Evolutionary conservation across 2,113 vertebrate species (phyloP).

Genomic region (Donacobius atricapilla): DNA sequence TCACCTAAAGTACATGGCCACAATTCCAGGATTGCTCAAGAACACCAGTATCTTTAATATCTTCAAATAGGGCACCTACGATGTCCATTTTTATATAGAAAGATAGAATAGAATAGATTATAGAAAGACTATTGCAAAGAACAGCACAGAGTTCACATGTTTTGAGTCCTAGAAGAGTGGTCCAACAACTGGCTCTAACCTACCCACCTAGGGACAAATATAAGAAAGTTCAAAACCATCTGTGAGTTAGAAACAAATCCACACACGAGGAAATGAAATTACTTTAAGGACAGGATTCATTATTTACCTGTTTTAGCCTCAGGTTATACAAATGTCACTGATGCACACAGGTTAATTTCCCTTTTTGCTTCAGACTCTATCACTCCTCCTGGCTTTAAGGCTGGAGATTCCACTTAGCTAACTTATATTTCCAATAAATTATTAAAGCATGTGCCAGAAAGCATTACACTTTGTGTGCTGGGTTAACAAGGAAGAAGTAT

Average conservation of each 20-base stretch:
- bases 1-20: not conserved
- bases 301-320: not conserved
- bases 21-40: not conserved
- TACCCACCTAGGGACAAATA: not conserved
- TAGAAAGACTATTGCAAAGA: not conserved
- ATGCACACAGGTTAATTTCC: not conserved
- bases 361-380: not conserved
- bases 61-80: not conserved
- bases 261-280: not conserved
- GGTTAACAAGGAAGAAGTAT: conserved; percentile 31
- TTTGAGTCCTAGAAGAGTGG: not conserved
- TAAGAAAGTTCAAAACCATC: not conserved
- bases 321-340: not conserved
- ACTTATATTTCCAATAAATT: conserved; percentile 42
- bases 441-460: conserved; percentile 44
- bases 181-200: not conserved
- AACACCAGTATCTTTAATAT: not conserved
- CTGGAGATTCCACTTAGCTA: conserved; percentile 1
- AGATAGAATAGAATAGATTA: not conserved
- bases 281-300: not conserved
- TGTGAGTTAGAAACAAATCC: not conserved
- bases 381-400: not conserved
- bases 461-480: not conserved
- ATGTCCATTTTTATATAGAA: not conserved
- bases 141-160: not conserved